Percentiles rank a stretch among this genome's conserved stretches.
These are phyloP conservation scores for Oscheius sp. DNA, from an alignment of 1,140 invertebrate genomes.

Conservation along the genomic window DNA sequence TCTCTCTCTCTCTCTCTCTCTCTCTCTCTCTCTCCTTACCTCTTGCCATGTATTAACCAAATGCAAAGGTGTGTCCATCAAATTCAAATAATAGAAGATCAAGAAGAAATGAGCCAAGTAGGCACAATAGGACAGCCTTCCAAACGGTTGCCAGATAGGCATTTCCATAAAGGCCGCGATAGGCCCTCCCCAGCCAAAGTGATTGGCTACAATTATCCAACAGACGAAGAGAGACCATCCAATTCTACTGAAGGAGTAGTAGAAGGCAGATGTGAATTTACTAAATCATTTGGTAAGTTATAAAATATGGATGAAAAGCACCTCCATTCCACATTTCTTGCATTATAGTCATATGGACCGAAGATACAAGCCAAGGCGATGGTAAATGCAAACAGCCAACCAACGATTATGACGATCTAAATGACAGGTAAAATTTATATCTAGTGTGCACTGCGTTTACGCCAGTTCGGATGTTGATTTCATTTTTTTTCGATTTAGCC, in stretches of 20 bases:
- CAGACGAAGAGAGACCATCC: constrained; percentile 30
- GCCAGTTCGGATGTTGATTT: too few species aligned
- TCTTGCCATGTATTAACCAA: constrained; percentile 1
- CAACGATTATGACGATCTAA: constrained; percentile 10
- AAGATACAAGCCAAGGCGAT: constrained; percentile 27
- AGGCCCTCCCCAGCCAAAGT: constrained; percentile 36
- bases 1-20: too few species aligned
- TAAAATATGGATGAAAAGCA: neutral
- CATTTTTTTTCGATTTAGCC: too few species aligned
- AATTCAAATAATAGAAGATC: constrained; percentile 11
- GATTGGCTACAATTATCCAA: constrained; percentile 32
- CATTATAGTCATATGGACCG: constrained; percentile 14
- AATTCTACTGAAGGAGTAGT: constrained; percentile 38
- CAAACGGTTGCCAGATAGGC: constrained; percentile 33
- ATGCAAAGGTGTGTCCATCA: constrained; percentile 12
- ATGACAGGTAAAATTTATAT: neutral
- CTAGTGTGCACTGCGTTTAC: too few species aligned
- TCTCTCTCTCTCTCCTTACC: too few species aligned
- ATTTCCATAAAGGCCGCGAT: constrained; percentile 35
- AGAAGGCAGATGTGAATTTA: constrained; percentile 31
- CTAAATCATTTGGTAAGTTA: constrained; percentile 9
- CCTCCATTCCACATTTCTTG: constrained; percentile 8
- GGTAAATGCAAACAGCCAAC: constrained; percentile 20
- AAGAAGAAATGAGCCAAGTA: constrained; percentile 35
- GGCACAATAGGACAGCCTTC: constrained; percentile 33